Evolutionary conservation across 2,797 vertebrate species (phyloP).

Genomic region (Jordanella pulchra): DNA sequence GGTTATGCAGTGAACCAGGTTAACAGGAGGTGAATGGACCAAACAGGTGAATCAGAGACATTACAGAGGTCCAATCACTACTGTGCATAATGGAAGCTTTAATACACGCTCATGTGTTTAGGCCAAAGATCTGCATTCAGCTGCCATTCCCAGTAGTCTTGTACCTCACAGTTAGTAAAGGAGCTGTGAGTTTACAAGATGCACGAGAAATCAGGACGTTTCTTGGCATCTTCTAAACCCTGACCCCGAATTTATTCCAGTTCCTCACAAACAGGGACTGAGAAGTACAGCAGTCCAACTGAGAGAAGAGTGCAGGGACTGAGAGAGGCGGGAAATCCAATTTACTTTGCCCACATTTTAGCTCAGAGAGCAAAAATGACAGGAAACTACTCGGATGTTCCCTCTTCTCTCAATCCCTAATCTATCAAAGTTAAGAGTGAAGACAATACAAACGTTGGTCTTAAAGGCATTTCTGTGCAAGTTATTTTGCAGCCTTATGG

Average conservation of each 20-base stretch:
- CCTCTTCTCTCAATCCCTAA: slow-evolving; percentile 92
- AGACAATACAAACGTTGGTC: slow-evolving; percentile 85
- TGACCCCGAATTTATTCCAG: slow-evolving; percentile 79
- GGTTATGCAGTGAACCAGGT: slow-evolving; percentile 72
- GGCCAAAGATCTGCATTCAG: slow-evolving; percentile 82
- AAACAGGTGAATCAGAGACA: slow-evolving; percentile 66
- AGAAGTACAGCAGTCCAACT: slow-evolving; percentile 80
- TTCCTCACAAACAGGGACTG: slow-evolving; percentile 81
- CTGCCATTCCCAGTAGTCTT: slow-evolving; percentile 98
- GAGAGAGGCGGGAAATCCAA: slow-evolving; percentile 90
- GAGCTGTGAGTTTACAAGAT: slow-evolving; percentile 95
- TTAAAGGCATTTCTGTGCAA: slow-evolving; percentile 92
- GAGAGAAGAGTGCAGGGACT: slow-evolving; percentile 90
- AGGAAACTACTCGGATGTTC: slow-evolving; percentile 91
- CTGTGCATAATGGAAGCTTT: slow-evolving; percentile 96
- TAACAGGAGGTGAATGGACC: slow-evolving; percentile 60
- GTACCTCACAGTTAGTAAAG: slow-evolving; percentile 93
- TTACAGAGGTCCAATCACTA: slow-evolving; percentile 89
- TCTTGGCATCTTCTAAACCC: slow-evolving; percentile 94
- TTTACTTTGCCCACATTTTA: slow-evolving; percentile 87
- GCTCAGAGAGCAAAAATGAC: slow-evolving; percentile 83
- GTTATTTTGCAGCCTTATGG: slow-evolving; percentile 99
- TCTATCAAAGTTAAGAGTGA: slow-evolving; percentile 79
- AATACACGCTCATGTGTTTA: slow-evolving; percentile 63
- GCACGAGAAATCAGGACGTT: slow-evolving; percentile 83